phyloP scores from a whole-genome alignment of 2,888 invertebrate species.

The Xylota segnis region DNA sequence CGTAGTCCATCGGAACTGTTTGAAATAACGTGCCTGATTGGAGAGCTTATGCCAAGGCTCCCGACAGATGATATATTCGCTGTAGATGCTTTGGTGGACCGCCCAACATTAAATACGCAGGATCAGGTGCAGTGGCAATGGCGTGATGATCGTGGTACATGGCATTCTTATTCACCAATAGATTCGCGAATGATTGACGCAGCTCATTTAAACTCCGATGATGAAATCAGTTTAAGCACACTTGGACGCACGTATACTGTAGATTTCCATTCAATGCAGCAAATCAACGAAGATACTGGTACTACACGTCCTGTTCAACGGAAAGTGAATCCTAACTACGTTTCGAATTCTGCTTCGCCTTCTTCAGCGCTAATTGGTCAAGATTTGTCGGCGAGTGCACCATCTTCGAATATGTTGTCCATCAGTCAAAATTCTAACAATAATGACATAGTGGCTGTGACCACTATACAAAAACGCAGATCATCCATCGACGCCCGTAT shows the following conservation, averaged over 20 bases:
- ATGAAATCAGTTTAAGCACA: constrained; percentile 96
- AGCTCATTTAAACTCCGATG: constrained; percentile 96
- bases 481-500: constrained; percentile 87
- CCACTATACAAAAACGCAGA: constrained; percentile 22
- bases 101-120: constrained; percentile 88
- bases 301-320: constrained; percentile 96
- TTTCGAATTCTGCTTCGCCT: constrained; percentile 79
- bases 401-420: constrained; percentile 75
- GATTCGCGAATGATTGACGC: constrained; percentile 98
- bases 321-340: constrained; percentile 88
- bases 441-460: constrained; percentile 59
- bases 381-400: constrained; percentile 80
- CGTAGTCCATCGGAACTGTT: constrained; percentile 98
- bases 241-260: constrained; percentile 97
- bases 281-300: constrained; percentile 99
- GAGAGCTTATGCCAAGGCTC: constrained; percentile 98
- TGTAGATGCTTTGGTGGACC: constrained; percentile 94
- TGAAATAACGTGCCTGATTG: constrained; percentile 98
- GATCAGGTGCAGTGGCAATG: constrained; percentile 98
- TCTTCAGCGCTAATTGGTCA: constrained; percentile 78
- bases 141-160: constrained; percentile 97
- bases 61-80: constrained; percentile 98
- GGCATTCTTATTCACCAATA: constrained; percentile 96
- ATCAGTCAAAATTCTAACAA: background rate
- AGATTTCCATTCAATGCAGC: constrained; percentile 98